Conservation (phyloP, 2,888 invertebrate species). For the Ceriagrion tenellum region DNA sequence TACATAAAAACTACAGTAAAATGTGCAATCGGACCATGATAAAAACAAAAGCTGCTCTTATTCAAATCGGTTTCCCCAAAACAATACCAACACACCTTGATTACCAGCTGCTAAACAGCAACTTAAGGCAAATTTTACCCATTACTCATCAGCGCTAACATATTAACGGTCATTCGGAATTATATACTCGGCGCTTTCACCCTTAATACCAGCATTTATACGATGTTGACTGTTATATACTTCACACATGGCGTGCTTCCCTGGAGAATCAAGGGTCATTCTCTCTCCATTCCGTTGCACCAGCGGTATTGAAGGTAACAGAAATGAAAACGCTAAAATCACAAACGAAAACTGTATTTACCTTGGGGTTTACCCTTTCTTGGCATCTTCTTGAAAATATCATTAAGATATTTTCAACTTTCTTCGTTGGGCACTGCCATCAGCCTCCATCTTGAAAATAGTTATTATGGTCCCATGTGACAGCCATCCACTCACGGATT, state of each 20-base stretch:
- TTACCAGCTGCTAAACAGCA: neutral
- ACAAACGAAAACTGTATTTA: conserved; percentile 46
- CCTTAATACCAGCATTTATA: conserved; percentile 3
- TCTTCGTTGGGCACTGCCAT: conserved; percentile 69
- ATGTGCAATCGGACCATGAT: neutral
- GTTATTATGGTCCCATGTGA: conserved; percentile 69
- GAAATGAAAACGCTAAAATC: neutral
- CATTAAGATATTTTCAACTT: conserved; percentile 70
- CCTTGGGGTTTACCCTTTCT: conserved; percentile 70
- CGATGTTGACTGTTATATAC: conserved; percentile 67
- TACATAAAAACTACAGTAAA: neutral
- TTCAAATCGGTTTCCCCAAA: neutral
- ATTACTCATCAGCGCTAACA: neutral
- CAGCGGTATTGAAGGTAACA: neutral
- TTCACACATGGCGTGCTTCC: conserved; percentile 69
- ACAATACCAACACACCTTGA: neutral
- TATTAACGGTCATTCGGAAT: neutral
- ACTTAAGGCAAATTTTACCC: neutral
- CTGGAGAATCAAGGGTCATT: conserved; percentile 15
- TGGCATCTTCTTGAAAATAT: conserved; percentile 70
- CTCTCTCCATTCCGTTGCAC: neutral
- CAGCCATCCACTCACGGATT: conserved; percentile 68
- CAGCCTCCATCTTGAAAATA: conserved; percentile 70
- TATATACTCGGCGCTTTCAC: neutral
- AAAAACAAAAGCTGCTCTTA: neutral